Conservation (phyloP, 2,113 vertebrate genomes). For the Pituophis catenifer region DNA sequence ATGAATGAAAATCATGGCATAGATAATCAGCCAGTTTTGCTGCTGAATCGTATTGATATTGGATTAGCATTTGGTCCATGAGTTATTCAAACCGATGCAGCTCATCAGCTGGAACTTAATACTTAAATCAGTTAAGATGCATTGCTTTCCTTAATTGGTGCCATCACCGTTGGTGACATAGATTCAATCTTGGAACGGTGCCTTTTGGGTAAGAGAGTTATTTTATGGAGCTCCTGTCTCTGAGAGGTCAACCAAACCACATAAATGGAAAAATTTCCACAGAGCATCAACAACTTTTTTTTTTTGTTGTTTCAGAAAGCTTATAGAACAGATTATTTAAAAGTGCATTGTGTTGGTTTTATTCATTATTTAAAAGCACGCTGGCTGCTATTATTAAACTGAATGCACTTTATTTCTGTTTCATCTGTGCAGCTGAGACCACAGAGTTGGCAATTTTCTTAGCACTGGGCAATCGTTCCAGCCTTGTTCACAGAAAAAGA, state of each 20-base stretch:
- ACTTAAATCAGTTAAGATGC: not conserved
- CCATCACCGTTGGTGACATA: not conserved
- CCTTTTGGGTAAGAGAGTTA: not conserved
- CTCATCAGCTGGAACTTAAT: not conserved
- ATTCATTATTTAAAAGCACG: not conserved
- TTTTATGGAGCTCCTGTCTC: not conserved
- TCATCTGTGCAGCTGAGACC: not conserved
- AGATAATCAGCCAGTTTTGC: not conserved
- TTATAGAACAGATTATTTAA: not conserved
- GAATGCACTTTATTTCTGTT: not conserved
- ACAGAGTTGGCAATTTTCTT: not conserved
- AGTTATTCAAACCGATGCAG: not conserved
- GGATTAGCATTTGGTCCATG: not conserved
- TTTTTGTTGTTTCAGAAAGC: not conserved
- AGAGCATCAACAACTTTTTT: not conserved
- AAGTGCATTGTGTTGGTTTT: not conserved
- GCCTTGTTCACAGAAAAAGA: not conserved
- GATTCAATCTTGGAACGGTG: not conserved
- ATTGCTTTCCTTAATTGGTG: not conserved
- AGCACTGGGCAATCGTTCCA: not conserved
- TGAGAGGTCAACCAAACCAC: not conserved
- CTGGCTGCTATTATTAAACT: not conserved
- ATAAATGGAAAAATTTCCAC: not conserved
- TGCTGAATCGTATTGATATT: not conserved
- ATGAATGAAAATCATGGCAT: not conserved